These are phyloP conservation scores for Trichonephila clavipes DNA, from an alignment of 1,140 invertebrate genomes.

Conservation along the genomic window DNA sequence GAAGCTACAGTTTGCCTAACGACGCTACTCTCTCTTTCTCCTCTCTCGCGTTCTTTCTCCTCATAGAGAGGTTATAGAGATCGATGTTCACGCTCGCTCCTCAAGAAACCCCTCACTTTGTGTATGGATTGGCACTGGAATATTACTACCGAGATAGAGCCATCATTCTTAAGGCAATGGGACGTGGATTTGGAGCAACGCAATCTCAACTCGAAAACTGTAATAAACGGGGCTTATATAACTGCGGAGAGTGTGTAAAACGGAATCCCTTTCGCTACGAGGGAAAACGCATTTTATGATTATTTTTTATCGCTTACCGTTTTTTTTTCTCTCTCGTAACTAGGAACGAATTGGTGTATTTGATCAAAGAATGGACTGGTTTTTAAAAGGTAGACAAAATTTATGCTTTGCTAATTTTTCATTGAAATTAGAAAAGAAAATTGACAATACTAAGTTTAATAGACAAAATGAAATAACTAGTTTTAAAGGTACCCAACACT, in stretches of 20 bases:
- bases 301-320: neutral
- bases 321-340: neutral
- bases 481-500: too few relatives aligned
- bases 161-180: slow-evolving; percentile 59
- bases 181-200: slow-evolving; percentile 45
- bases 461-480: neutral
- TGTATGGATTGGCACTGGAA: slow-evolving; percentile 48
- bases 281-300: slow-evolving; percentile 17
- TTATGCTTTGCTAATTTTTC: neutral
- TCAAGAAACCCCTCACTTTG: slow-evolving; percentile 40
- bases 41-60: slow-evolving; percentile 13
- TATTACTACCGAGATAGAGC: slow-evolving; percentile 48
- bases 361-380: neutral
- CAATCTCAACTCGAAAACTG: slow-evolving; percentile 26
- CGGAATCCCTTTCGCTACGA: slow-evolving; percentile 16
- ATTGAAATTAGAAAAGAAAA: neutral
- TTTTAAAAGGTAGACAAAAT: neutral
- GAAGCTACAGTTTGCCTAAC: slow-evolving; percentile 41
- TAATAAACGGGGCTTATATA: slow-evolving; percentile 42
- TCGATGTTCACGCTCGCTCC: neutral
- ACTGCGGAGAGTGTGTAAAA: slow-evolving; percentile 37
- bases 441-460: neutral
- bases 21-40: neutral
- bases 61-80: slow-evolving; percentile 33
- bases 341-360: neutral